Percentiles rank a stretch among this genome's conserved stretches.
These are phyloP conservation scores for Congeria kusceri DNA, from an alignment of 2,888 invertebrate genomes.

Conservation along the genomic window DNA sequence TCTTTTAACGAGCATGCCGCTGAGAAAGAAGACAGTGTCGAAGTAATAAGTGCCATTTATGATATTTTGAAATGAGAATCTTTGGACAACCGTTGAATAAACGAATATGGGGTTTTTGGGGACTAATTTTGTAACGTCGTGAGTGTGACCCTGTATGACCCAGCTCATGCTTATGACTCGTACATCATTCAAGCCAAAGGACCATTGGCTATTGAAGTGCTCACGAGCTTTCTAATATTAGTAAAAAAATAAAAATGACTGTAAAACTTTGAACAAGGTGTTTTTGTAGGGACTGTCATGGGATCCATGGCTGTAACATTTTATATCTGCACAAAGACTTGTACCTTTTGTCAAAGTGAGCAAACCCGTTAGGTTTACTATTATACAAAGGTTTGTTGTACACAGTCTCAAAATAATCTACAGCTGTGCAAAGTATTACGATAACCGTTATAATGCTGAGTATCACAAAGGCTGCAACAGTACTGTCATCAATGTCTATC, in stretches of 20 bases:
- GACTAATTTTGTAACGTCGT: slow-evolving; percentile 29
- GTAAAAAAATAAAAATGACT: slow-evolving; percentile 64
- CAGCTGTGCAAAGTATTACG: slow-evolving; percentile 2
- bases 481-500: neutral
- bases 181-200: slow-evolving; percentile 89
- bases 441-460: neutral
- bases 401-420: slow-evolving; percentile 2
- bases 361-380: neutral
- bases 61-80: slow-evolving; percentile 73
- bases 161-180: slow-evolving; percentile 85
- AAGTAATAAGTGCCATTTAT: slow-evolving; percentile 79
- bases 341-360: no score
- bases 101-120: slow-evolving; percentile 52
- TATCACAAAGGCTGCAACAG: neutral
- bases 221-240: slow-evolving; percentile 63
- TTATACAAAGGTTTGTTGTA: neutral
- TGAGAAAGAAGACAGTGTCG: slow-evolving; percentile 80
- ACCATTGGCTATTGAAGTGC: slow-evolving; percentile 56
- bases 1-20: slow-evolving; percentile 59
- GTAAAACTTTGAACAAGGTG: slow-evolving; percentile 13
- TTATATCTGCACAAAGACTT: neutral
- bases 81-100: slow-evolving; percentile 4
- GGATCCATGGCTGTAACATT: neutral
- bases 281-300: no score
- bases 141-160: slow-evolving; percentile 81